These are phyloP conservation scores for Seira ritae DNA, from an alignment of 2,888 invertebrate species.

Conservation along the genomic window DNA sequence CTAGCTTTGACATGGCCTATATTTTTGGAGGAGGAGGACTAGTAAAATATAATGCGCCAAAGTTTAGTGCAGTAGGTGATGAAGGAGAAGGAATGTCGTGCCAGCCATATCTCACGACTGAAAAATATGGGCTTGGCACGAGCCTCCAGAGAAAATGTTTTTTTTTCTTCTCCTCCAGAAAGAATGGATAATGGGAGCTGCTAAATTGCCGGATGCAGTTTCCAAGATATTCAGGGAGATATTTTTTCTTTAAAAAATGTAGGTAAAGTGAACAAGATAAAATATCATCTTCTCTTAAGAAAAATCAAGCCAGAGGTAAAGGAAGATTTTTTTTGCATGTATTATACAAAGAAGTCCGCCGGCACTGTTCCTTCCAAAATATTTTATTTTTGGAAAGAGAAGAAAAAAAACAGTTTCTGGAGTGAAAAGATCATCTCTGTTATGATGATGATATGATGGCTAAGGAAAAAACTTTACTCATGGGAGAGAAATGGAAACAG, in stretches of 20 bases:
- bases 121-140: constrained; percentile 42
- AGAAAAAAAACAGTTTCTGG: constrained; percentile 17
- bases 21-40: background rate
- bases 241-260: background rate
- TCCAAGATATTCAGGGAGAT: background rate
- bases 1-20: background rate
- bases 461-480: too few species aligned
- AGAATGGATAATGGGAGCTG: too few species aligned
- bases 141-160: constrained; percentile 19
- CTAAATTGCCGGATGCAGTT: constrained; percentile 2
- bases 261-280: too few species aligned
- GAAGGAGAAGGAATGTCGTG: too few species aligned
- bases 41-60: background rate
- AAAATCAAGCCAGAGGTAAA: too few species aligned
- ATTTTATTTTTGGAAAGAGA: constrained; percentile 26
- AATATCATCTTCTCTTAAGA: too few species aligned
- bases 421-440: background rate
- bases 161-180: too few species aligned
- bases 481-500: constrained; percentile 14
- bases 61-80: background rate
- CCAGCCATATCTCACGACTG: too few species aligned
- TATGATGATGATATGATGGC: too few species aligned
- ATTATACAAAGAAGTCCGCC: background rate
- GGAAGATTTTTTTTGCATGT: background rate
- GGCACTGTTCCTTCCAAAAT: background rate